Conservation (phyloP, 1,140 invertebrate genomes). For the Aphelinus certus region DNA sequence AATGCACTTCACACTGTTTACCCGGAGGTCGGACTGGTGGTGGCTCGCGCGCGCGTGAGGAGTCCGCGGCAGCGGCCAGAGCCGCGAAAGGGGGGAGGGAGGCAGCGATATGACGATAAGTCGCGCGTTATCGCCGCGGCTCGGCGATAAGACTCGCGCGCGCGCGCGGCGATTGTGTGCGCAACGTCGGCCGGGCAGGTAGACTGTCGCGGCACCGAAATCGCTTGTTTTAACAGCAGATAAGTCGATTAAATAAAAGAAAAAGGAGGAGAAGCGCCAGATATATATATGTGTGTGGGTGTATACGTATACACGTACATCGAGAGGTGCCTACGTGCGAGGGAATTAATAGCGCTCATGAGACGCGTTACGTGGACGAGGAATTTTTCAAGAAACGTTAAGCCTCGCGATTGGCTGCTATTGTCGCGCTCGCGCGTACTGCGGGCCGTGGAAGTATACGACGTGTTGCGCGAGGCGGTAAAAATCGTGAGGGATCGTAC, state of each 20-base stretch:
- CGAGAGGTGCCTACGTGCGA: no score
- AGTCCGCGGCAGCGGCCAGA: no score
- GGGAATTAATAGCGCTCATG: not conserved
- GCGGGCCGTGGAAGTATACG: no score
- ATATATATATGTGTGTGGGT: slow-evolving; percentile 1
- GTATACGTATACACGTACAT: not conserved
- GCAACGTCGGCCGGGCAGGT: slow-evolving; percentile 13
- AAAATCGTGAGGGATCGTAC: no score
- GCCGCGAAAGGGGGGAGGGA: no score
- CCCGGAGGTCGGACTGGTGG: no score
- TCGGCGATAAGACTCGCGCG: not conserved
- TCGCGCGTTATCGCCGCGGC: no score
- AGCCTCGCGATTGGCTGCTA: slow-evolving; percentile 3
- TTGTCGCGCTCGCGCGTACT: not conserved
- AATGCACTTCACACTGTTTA: no score
- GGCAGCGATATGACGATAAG: no score
- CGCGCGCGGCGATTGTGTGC: not conserved
- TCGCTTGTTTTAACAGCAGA: slow-evolving; percentile 43
- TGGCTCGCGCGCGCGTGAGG: no score
- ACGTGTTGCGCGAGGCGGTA: no score
- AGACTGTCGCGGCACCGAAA: slow-evolving; percentile 13
- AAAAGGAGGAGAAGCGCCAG: not conserved
- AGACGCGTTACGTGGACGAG: not conserved
- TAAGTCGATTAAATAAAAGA: slow-evolving; percentile 48
- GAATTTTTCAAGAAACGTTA: slow-evolving; percentile 32